Evolutionary conservation across 2,888 invertebrate genomes (phyloP), one percentile per base, ranked within the genome.

Genomic region (Drosophila pseudotakahashii): DNA sequence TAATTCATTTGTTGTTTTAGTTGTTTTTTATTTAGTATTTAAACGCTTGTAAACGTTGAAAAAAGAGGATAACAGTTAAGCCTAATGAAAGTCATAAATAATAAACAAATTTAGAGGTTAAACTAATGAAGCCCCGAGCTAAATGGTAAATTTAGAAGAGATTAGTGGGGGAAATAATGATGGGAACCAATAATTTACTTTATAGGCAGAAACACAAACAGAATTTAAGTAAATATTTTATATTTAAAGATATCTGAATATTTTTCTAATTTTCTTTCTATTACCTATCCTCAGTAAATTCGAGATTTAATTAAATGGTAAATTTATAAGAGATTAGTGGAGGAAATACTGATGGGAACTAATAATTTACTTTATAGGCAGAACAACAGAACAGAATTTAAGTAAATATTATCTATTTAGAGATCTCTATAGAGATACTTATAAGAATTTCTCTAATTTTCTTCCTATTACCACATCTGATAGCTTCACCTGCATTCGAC

Each of bases 401-500:
- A 34, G 11, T 26, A 26, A 26, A 26, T 26, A 26, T 26, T 26
- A n/a, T n/a, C n/a, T n/a, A n/a, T n/a, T n/a, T n/a, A n/a, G n/a
- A n/a, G n/a, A 26, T 26, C 26, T 16, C 32, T 14, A 1, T n/a
- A n/a, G n/a, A n/a, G n/a, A n/a, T n/a, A n/a, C n/a, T n/a, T n/a
- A n/a, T n/a, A n/a, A 3, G 19, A n/a, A 19, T 19, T 30, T 45
- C 9, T 1, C 9, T 30, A 26, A 52, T 26, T 50, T 30, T 30
- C n/a, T 48, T 48, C 13, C 61, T 7, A n/a, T 41, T 5, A 6
- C 32, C 36, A 7, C 19, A 19, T 19, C 19, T 19, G 19, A 2
- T 13, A 6, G 0, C 11, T 7, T 26, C 44, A 23, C 42, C 52
- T 61, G 54, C 64, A 50, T 57, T 81, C 78, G 80, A 79, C 80